A percentile compares a stretch with the other conserved stretches of the same genome.
Evolutionary conservation across 2,888 invertebrate genomes (phyloP).

Genomic region (Xestoiulus laeticollis): DNA sequence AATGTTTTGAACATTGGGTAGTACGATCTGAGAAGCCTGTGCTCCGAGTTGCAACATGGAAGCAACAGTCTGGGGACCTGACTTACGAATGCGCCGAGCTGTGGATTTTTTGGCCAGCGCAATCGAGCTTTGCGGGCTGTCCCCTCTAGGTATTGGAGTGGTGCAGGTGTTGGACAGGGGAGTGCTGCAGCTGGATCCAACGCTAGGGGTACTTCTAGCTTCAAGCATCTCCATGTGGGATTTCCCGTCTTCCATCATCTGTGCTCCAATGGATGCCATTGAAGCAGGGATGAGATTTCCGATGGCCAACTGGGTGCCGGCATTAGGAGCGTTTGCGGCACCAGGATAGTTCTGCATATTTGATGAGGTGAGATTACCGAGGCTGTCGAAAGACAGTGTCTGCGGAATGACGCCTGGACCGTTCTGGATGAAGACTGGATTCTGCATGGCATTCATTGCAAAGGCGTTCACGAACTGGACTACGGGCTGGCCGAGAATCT

Average conservation of each 20-base stretch:
- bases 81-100: slow-evolving; percentile 73
- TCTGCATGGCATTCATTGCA: slow-evolving; percentile 59
- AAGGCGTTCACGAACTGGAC: slow-evolving; percentile 77
- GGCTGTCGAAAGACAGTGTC: slow-evolving; percentile 50
- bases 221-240: slow-evolving; percentile 56
- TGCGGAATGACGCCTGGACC: slow-evolving; percentile 53
- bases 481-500: slow-evolving; percentile 59
- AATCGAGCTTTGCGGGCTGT: slow-evolving; percentile 55
- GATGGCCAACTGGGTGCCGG: slow-evolving; percentile 42
- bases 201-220: slow-evolving; percentile 57
- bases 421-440: slow-evolving; percentile 58
- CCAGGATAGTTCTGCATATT: slow-evolving; percentile 39
- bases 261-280: slow-evolving; percentile 38
- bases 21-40: slow-evolving; percentile 56
- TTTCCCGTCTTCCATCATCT: slow-evolving; percentile 50
- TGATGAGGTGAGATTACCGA: slow-evolving; percentile 49
- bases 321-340: background rate
- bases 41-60: slow-evolving; percentile 65
- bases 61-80: slow-evolving; percentile 74
- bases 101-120: slow-evolving; percentile 53
- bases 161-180: slow-evolving; percentile 58
- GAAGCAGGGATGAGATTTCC: slow-evolving; percentile 39
- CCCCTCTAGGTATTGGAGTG: slow-evolving; percentile 57
- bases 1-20: slow-evolving; percentile 49
- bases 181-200: slow-evolving; percentile 58